Conservation (phyloP, 2,797 vertebrate genomes). For the Delichon dasypus region DNA sequence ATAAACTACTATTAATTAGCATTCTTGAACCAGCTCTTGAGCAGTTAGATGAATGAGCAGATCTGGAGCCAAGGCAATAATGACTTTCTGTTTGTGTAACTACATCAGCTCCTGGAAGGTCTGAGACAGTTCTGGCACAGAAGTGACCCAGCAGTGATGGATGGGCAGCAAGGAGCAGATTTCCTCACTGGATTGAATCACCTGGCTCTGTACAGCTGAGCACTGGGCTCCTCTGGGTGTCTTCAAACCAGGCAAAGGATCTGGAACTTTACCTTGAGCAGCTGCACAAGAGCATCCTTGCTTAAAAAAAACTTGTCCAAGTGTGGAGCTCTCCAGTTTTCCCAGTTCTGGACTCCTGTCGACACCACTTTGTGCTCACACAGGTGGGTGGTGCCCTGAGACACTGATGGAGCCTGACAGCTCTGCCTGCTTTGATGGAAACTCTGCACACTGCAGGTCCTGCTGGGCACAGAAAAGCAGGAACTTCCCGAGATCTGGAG, state of each 20-base stretch:
- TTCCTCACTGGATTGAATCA: background rate
- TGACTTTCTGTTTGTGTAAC: background rate
- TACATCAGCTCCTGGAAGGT: background rate
- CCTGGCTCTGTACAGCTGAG: background rate
- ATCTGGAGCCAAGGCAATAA: background rate
- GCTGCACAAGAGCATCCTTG: background rate
- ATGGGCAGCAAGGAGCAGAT: background rate
- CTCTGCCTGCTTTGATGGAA: background rate
- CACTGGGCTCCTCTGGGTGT: background rate
- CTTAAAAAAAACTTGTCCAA: background rate
- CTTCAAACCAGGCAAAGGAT: background rate
- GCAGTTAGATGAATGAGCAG: background rate
- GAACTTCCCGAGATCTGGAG: background rate
- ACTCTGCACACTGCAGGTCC: background rate
- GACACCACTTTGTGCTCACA: background rate
- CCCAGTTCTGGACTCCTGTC: background rate
- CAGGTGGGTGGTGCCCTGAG: background rate
- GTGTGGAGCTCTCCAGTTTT: background rate
- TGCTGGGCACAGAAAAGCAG: background rate
- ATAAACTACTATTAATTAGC: constrained; percentile 10
- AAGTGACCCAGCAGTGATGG: background rate
- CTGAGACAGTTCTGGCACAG: background rate
- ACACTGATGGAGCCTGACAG: background rate
- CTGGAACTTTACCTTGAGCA: background rate
- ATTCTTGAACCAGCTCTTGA: background rate